These are phyloP conservation scores for Luffia ferchaultella DNA, from an alignment of 2,888 invertebrate genomes.

Conservation along the genomic window DNA sequence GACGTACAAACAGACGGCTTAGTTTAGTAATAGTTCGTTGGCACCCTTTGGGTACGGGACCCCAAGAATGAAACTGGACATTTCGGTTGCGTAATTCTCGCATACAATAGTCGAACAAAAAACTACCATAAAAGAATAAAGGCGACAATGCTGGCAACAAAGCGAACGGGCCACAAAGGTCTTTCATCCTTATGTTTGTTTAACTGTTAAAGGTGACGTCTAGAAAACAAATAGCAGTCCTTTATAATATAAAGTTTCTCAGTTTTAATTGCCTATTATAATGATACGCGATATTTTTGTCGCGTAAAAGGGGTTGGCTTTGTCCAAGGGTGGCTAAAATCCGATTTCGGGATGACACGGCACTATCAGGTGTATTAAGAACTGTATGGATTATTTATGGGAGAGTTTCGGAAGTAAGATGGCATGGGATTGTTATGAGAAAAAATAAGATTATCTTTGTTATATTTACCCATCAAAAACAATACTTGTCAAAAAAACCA, in stretches of 20 bases:
- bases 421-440: too few species aligned
- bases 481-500: too few species aligned
- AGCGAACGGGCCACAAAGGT: conserved; percentile 31
- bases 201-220: conserved; percentile 52
- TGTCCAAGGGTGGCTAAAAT: neutral
- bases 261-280: conserved; percentile 61
- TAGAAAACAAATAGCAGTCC: conserved; percentile 54
- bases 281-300: conserved; percentile 50
- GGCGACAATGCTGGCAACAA: conserved; percentile 54
- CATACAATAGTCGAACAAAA: conserved; percentile 26
- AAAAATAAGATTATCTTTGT: too few species aligned
- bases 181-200: conserved; percentile 57
- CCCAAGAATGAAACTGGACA: conserved; percentile 11
- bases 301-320: neutral
- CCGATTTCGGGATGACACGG: neutral
- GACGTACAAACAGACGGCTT: neutral
- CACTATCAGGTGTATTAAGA: neutral
- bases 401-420: too few species aligned
- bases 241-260: conserved; percentile 36
- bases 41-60: too few species aligned
- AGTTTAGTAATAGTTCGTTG: too few species aligned
- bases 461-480: too few species aligned
- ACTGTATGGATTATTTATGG: too few species aligned
- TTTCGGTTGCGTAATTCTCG: conserved; percentile 10
- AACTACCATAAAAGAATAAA: conserved; percentile 30